phyloP scores from a whole-genome alignment of 2,888 invertebrate species.

The Erebia epiphron region DNA sequence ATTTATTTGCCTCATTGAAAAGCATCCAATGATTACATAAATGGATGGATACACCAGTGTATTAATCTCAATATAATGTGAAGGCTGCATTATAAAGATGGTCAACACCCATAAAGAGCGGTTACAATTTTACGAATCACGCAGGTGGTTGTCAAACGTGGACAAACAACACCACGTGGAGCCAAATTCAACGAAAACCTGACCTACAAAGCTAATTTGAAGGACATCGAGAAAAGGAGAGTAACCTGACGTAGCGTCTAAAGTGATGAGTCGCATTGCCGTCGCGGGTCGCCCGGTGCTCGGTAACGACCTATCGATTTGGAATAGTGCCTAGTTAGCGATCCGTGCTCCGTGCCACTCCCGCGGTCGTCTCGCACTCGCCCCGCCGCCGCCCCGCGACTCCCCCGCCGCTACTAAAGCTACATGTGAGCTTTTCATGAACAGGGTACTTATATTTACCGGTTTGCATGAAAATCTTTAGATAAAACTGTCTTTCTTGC shows the following conservation, averaged over 20 bases:
- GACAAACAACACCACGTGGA: conserved; percentile 79
- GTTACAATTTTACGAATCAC: conserved; percentile 45
- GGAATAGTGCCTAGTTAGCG: conserved; percentile 82
- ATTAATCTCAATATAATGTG: no score
- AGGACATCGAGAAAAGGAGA: conserved; percentile 83
- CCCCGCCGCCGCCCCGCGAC: conserved; percentile 40
- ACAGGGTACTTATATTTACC: not conserved
- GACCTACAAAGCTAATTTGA: conserved; percentile 84
- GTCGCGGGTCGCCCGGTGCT: conserved; percentile 53
- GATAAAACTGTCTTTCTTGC: no score
- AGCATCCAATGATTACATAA: no score
- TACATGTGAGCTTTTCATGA: conserved; percentile 17
- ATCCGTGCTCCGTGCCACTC: conserved; percentile 47
- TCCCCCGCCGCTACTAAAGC: conserved; percentile 31
- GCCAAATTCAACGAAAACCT: conserved; percentile 74
- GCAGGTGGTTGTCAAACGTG: conserved; percentile 51
- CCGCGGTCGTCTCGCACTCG: conserved; percentile 29
- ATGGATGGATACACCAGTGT: no score
- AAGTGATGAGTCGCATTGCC: conserved; percentile 81
- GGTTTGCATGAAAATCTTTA: no score
- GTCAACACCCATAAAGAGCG: conserved; percentile 18
- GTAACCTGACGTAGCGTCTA: conserved; percentile 82
- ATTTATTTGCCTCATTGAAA: no score
- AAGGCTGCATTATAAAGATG: no score
- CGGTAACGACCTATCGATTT: conserved; percentile 82